Evolutionary conservation across 2,888 invertebrate species (phyloP).

Genomic region (Trichogramma evanescens): DNA sequence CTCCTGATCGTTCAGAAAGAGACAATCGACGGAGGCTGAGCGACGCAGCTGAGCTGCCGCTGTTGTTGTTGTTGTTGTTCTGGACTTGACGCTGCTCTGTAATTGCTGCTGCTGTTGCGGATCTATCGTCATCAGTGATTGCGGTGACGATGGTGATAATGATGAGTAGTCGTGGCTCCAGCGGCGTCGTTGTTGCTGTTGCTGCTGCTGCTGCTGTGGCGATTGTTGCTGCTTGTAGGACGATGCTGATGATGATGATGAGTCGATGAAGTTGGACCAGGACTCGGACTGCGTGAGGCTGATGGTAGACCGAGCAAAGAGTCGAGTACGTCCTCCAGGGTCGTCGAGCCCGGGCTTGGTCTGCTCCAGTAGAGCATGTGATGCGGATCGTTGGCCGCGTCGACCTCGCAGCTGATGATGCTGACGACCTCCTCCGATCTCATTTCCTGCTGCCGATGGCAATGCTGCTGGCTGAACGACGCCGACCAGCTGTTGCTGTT

Average conservation of each 20-base stretch:
- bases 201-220: conserved; percentile 1
- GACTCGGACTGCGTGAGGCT: conserved; percentile 69
- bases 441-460: conserved; percentile 20
- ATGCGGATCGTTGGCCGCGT: conserved; percentile 29
- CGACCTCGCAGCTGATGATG: conserved; percentile 33
- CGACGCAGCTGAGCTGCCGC: neutral
- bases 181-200: neutral
- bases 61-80: too few species aligned
- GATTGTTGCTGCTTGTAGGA: conserved; percentile 14
- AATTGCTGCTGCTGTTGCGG: neutral
- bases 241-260: conserved; percentile 38
- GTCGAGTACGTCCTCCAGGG: conserved; percentile 89
- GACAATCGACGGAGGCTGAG: neutral
- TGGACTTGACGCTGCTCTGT: neutral
- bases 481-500: too few species aligned
- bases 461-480: neutral
- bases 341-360: conserved; percentile 67
- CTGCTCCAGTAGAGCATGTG: conserved; percentile 40
- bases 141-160: neutral
- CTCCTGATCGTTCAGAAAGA: neutral
- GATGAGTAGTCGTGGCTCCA: too few species aligned
- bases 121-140: neutral
- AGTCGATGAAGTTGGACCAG: conserved; percentile 40
- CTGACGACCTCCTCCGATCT: conserved; percentile 40
- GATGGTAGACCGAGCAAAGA: conserved; percentile 82